These are phyloP conservation scores for Aphrophora alni DNA, from an alignment of 2,888 invertebrate species.

Conservation along the genomic window DNA sequence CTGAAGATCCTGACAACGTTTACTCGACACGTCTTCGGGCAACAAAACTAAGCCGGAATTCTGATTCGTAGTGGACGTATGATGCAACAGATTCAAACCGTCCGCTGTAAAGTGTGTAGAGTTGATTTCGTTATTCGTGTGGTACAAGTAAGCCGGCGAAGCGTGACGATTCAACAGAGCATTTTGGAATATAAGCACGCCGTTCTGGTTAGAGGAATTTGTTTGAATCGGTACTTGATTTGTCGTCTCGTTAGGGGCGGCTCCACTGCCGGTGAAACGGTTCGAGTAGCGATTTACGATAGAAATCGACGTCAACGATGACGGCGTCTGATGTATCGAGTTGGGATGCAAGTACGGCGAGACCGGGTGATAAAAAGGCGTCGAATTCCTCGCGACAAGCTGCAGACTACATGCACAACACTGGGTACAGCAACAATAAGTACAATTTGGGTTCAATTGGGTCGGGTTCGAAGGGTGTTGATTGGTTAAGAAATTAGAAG, in stretches of 20 bases:
- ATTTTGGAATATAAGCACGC: conserved; percentile 32
- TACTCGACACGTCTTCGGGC: neutral
- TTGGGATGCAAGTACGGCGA: conserved; percentile 28
- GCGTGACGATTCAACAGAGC: conserved; percentile 28
- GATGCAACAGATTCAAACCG: conserved; percentile 12
- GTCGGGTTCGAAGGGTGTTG: neutral
- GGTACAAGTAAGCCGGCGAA: conserved; percentile 22
- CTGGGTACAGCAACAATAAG: conserved; percentile 36
- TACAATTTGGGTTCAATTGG: conserved; percentile 6
- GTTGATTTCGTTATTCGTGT: conserved; percentile 16
- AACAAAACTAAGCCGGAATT: neutral
- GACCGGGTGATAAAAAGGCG: conserved; percentile 18
- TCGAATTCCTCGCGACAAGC: conserved; percentile 27
- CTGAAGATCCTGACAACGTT: conserved; percentile 34
- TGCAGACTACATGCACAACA: conserved; percentile 36
- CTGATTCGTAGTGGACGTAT: conserved; percentile 15
- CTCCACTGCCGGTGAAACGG: neutral
- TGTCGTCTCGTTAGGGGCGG: neutral
- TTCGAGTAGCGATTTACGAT: conserved; percentile 25
- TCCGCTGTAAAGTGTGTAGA: neutral
- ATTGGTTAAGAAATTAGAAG: conserved; percentile 26
- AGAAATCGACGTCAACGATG: conserved; percentile 26
- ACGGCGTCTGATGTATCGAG: neutral
- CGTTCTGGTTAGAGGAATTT: neutral
- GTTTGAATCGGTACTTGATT: neutral